Base-by-base conservation (phyloP, 2,113 vertebrate genomes). In the Corythornis madagascariensis region DNA sequence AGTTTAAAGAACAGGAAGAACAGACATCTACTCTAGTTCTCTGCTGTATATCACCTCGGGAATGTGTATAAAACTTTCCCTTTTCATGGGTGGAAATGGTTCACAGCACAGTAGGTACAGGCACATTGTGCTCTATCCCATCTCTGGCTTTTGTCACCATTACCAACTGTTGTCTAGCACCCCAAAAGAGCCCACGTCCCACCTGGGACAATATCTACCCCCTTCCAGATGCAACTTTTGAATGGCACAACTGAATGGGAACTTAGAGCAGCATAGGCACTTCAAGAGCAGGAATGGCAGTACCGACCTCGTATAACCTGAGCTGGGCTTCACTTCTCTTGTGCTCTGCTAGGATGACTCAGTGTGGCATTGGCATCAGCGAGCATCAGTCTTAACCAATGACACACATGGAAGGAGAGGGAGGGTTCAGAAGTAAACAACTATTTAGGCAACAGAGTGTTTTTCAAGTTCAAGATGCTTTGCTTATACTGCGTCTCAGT, bases 361-460 rank as follows among this genome's bases (percentile, higher is more conserved):
- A 95, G 71, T 48, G 52, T 78, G 70, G 57, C 74, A 52, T 14
- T 94, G 80, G 77, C 88, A 87, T 73, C 74, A 73, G 42, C 3
- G 1, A 74, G 59, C 88, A 59, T 84, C 61, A 8, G 48, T 57
- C 25, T 70, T 69, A 88, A 90, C 92, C 95, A 90, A 84, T 81
- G 42, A 69, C 40, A 86, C 70, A 65, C 16, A 0, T 19, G 57
- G 55, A 88, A 86, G 45, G 28, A 90, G 78, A 92, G 88, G 92
- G 89, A 71, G 92, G 93, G 88, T 93, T 94, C 83, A 82, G 83
- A 93, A 92, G 55, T 92, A 96, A 95, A 95, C 86, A 96, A 89
- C 42, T 70, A 84, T 89, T 86, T 65, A 89, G 78, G 66, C 52
- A 89, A 89, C 4, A 12, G 31, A 93, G 50, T 6, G n/a, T 82